Evolutionary conservation across 1,140 invertebrate genomes (phyloP).

Genomic region (Aphidius ervi): DNA sequence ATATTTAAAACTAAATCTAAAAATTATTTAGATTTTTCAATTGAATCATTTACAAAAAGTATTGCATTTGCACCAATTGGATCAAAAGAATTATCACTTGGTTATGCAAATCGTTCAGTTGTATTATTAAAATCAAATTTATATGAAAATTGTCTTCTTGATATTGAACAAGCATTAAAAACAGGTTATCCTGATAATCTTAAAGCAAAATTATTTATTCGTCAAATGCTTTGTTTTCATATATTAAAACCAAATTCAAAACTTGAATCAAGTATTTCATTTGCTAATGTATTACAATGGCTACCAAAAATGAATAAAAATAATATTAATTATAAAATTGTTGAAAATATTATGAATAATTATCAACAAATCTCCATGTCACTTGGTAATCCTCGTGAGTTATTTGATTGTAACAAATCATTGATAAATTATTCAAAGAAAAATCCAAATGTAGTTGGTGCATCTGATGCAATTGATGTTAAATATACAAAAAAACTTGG

Average conservation of each 20-base stretch:
- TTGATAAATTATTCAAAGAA: background rate
- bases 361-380: background rate
- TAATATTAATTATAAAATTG: background rate
- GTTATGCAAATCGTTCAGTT: slow-evolving; percentile 18
- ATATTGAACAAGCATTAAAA: slow-evolving; percentile 12
- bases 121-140: slow-evolving; percentile 8
- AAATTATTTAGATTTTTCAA: too few species aligned
- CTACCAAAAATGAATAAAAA: background rate
- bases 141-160: slow-evolving; percentile 12
- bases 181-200: slow-evolving; percentile 13
- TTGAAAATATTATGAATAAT: background rate
- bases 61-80: slow-evolving; percentile 7
- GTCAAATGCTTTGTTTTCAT: slow-evolving; percentile 1
- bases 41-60: slow-evolving; percentile 14
- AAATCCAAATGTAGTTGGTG: slow-evolving; percentile 12
- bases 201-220: slow-evolving; percentile 1
- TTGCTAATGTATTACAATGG: background rate
- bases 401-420: slow-evolving; percentile 5
- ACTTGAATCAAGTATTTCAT: background rate
- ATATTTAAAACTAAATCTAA: too few species aligned
- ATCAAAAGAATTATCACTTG: slow-evolving; percentile 10
- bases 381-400: background rate
- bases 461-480: slow-evolving; percentile 7
- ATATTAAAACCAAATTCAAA: background rate
- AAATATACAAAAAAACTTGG: slow-evolving; percentile 50